Conservation (phyloP, 2,888 invertebrate species). For the Epirrita christyi region DNA sequence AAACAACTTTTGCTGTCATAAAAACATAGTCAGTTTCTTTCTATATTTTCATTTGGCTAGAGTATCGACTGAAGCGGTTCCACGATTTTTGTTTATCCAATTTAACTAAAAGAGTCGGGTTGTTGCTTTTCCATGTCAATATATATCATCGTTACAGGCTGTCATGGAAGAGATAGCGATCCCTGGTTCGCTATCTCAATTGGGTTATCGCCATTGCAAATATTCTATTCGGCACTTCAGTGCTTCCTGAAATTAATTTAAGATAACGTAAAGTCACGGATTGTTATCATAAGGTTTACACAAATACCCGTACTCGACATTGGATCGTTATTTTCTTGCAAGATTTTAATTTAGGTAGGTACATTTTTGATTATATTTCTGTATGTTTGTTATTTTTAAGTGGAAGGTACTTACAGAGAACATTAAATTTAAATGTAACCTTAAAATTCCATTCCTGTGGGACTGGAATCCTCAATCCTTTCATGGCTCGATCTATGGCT, state of each 20-base stretch:
- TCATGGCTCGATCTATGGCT: too few relatives aligned
- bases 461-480: too few relatives aligned
- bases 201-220: slow-evolving; percentile 39
- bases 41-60: slow-evolving; percentile 36
- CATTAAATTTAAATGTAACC: too few relatives aligned
- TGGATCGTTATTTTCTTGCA: slow-evolving; percentile 4
- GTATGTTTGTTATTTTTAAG: too few relatives aligned
- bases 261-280: slow-evolving; percentile 6
- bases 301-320: slow-evolving; percentile 10
- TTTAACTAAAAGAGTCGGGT: slow-evolving; percentile 32
- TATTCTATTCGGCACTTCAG: slow-evolving; percentile 30
- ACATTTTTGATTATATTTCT: too few relatives aligned
- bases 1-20: slow-evolving; percentile 59
- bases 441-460: too few relatives aligned
- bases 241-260: slow-evolving; percentile 21
- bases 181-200: slow-evolving; percentile 34
- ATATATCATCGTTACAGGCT: slow-evolving; percentile 41
- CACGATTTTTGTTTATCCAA: slow-evolving; percentile 40
- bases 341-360: too few relatives aligned
- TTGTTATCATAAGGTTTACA: not conserved
- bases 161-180: slow-evolving; percentile 36
- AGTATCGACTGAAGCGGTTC: slow-evolving; percentile 31
- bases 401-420: too few relatives aligned
- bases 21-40: slow-evolving; percentile 54
- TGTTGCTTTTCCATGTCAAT: slow-evolving; percentile 31